phyloP scores from a whole-genome alignment of 2,888 invertebrate genomes.

The Mystacides longicornis region DNA sequence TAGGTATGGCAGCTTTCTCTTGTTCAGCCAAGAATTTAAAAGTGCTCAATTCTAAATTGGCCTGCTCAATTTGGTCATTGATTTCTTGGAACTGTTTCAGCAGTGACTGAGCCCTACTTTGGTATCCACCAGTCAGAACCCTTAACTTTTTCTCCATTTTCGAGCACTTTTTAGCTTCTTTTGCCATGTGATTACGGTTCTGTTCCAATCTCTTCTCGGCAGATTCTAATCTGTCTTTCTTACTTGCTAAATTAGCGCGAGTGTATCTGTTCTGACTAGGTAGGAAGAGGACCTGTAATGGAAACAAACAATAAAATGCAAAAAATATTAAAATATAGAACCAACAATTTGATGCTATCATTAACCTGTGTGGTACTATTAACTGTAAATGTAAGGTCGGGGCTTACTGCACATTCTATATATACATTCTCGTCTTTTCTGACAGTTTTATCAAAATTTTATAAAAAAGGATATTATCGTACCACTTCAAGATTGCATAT shows the following conservation, averaged over 20 bases:
- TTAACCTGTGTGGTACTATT: too few relatives aligned
- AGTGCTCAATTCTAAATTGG: conserved; percentile 80
- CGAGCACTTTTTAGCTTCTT: conserved; percentile 91
- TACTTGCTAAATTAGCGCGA: conserved; percentile 87
- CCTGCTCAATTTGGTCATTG: conserved; percentile 85
- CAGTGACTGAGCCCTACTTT: conserved; percentile 65
- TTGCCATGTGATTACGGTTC: conserved; percentile 92
- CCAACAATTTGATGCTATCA: too few relatives aligned
- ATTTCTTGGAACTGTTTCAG: conserved; percentile 82
- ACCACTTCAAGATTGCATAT: too few relatives aligned
- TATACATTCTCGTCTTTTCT: too few relatives aligned
- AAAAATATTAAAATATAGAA: neutral
- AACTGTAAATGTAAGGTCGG: too few relatives aligned
- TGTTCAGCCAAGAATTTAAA: conserved; percentile 85
- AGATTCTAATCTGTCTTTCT: conserved; percentile 92
- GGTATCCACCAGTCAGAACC: conserved; percentile 72
- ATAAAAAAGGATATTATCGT: too few relatives aligned
- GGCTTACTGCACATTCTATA: too few relatives aligned
- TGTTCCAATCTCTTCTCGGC: conserved; percentile 87
- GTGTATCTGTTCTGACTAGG: conserved; percentile 91
- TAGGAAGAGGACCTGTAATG: conserved; percentile 68
- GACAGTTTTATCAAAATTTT: too few relatives aligned
- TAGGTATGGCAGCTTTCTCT: conserved; percentile 84
- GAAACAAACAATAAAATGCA: neutral
- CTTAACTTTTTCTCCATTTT: conserved; percentile 97